phyloP scores from a whole-genome alignment of 2,888 invertebrate species.

The Lymantria dispar region DNA sequence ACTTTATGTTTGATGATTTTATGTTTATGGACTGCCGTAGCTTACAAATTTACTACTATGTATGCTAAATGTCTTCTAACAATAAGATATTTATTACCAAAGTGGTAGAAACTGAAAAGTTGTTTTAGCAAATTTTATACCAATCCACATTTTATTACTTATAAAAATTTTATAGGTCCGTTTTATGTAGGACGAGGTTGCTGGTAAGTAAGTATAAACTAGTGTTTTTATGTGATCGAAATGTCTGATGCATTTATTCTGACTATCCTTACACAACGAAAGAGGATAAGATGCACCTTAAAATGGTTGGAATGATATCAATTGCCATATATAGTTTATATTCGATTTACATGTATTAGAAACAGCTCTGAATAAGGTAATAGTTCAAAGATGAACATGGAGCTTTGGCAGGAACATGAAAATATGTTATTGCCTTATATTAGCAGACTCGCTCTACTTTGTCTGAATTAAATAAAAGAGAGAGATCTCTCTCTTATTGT shows the following conservation, averaged over 20 bases:
- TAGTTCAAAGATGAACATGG: no score
- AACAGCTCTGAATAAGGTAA: no score
- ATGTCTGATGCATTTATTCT: conserved; percentile 42
- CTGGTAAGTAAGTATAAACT: conserved; percentile 44
- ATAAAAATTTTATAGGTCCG: conserved; percentile 55
- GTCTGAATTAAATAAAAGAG: no score
- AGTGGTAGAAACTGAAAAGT: conserved; percentile 17
- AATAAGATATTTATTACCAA: no score
- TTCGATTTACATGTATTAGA: not conserved
- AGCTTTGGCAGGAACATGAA: no score
- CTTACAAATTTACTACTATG: no score
- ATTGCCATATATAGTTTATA: conserved; percentile 10
- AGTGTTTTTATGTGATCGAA: conserved; percentile 49
- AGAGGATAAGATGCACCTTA: conserved; percentile 11
- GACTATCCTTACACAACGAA: conserved; percentile 18
- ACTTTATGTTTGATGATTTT: no score
- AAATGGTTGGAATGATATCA: conserved; percentile 12
- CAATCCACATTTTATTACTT: conserved; percentile 49
- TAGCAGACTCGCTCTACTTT: no score
- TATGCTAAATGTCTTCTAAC: no score
- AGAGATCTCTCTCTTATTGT: no score
- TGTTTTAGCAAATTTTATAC: conserved; percentile 45
- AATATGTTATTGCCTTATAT: no score
- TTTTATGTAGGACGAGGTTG: conserved; percentile 49
- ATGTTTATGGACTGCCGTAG: no score